A percentile compares a stretch with the other conserved stretches of the same genome.
phyloP scores from a whole-genome alignment of 2,113 vertebrate genomes.

The Zapornia atra region DNA sequence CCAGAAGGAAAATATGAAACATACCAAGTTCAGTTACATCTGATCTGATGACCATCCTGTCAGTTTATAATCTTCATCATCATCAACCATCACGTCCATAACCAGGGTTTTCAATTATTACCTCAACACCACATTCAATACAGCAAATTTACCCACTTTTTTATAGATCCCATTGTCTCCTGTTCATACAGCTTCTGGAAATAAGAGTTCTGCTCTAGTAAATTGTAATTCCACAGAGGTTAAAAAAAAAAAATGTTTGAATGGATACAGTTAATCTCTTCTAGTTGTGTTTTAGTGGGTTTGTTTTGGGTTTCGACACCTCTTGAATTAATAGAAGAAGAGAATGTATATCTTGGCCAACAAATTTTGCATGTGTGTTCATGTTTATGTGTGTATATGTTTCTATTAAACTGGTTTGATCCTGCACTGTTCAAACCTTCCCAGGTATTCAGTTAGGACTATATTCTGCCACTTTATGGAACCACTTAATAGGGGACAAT shows the following conservation, averaged over 20 bases:
- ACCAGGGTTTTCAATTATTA: neutral
- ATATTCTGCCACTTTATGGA: neutral
- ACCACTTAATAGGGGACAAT: neutral
- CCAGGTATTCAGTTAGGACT: neutral
- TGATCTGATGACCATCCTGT: neutral
- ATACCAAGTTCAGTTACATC: neutral
- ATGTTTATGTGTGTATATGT: neutral
- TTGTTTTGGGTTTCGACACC: neutral
- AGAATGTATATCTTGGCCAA: neutral
- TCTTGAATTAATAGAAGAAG: neutral
- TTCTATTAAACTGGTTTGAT: neutral
- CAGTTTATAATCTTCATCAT: neutral
- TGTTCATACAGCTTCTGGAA: neutral
- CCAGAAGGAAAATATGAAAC: neutral
- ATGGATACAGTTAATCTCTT: neutral
- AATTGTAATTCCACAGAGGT: neutral
- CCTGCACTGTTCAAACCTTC: neutral
- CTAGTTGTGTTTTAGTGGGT: neutral
- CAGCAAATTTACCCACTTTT: neutral
- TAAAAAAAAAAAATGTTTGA: accelerated
- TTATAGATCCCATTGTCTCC: neutral
- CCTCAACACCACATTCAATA: neutral
- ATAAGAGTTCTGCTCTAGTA: neutral
- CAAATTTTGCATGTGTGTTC: accelerated
- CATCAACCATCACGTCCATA: neutral